Evolutionary conservation across 1,140 invertebrate species (phyloP).

Genomic region (Cotesia typhae): DNA sequence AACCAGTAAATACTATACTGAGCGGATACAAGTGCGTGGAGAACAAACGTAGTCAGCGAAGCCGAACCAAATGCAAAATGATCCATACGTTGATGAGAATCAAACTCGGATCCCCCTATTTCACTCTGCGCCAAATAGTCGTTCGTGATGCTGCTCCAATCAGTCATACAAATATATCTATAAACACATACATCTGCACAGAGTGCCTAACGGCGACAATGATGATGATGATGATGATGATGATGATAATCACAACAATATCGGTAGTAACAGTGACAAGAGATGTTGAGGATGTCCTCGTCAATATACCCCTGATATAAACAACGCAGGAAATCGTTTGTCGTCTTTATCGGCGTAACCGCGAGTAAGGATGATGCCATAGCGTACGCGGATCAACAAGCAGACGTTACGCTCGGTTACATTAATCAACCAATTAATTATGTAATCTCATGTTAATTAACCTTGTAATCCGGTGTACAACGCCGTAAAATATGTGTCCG

Average conservation of each 20-base stretch:
- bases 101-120: neutral
- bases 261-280: too few species aligned
- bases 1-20: too few species aligned
- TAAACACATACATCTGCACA: too few species aligned
- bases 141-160: neutral
- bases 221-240: too few species aligned
- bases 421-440: slow-evolving; percentile 56
- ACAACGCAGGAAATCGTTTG: too few species aligned
- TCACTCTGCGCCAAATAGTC: neutral
- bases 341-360: slow-evolving; percentile 6
- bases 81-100: slow-evolving; percentile 39
- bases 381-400: slow-evolving; percentile 38
- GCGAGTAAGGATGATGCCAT: slow-evolving; percentile 24
- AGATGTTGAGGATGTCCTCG: too few species aligned
- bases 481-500: slow-evolving; percentile 48
- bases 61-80: slow-evolving; percentile 37
- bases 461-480: slow-evolving; percentile 48
- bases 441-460: slow-evolving; percentile 55
- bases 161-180: too few species aligned
- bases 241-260: too few species aligned
- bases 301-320: neutral
- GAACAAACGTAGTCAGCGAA: slow-evolving; percentile 21
- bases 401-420: slow-evolving; percentile 54
- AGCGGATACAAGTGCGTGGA: neutral
- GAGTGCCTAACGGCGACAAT: too few species aligned